Evolutionary conservation across 2,888 invertebrate genomes (phyloP), one percentile per base, ranked within the genome.

Genomic region (Amphipyra berbera): DNA sequence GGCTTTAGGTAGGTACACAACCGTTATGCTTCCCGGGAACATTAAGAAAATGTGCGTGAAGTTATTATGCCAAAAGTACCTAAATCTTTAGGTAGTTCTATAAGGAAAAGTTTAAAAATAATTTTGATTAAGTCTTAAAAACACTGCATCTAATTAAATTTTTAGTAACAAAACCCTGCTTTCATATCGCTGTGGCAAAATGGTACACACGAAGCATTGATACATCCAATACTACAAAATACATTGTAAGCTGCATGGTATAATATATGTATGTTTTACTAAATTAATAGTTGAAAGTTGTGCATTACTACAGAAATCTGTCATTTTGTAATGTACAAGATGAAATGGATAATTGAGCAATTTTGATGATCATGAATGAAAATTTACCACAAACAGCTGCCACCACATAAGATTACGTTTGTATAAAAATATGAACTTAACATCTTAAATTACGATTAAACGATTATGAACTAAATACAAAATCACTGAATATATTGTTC

Each of bases 341-440:
- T 73, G 76, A 76, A 70, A 68, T 77, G 70, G 59, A 52, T 64
- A 75, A 60, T 78, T 78, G 77, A 78, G 77, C 77, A 78, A 69
- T 70, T 78, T 76, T 67, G 46, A 73, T 78, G 73, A 70, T 61
- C 33, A 69, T 67, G 55, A 68, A 75, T 68, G 56, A 61, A 40
- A 59, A 74, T 66, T 73, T 63, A 73, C 73, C 50, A 67, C 56
- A 53, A 63, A 73, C 47, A 38, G 53, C 61, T 67, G 61, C 47
- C 50, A 55, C 68, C 74, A 71, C 60, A 60, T 50, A 55, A 62
- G 13, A 50, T 54, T 70, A 69, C 10, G 13, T 40, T 21, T 66
- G 57, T 68, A 74, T 71, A 74, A 77, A 76, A 74, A 71, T 71
- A 68, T 68, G 37, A 76, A 74, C 72, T 72, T 35, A 77, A 75